These are phyloP conservation scores for Chalcis sispes DNA, from an alignment of 2,888 invertebrate species.

Conservation along the genomic window DNA sequence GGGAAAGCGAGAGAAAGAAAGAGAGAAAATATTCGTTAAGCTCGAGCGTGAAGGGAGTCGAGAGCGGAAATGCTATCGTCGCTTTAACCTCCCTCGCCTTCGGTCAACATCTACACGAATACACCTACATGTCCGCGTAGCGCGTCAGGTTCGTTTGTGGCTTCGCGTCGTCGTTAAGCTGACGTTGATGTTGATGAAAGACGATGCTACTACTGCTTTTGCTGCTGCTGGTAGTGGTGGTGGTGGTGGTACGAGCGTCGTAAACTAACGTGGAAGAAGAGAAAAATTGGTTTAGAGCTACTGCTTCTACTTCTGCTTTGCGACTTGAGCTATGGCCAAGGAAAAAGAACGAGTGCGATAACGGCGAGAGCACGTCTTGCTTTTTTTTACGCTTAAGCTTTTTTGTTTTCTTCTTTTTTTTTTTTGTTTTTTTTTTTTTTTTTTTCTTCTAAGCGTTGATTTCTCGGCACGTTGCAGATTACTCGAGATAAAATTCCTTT, in stretches of 20 bases:
- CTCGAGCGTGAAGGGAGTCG: no score
- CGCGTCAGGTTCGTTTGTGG: constrained; percentile 20
- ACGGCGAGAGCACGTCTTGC: background rate
- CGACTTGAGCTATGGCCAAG: background rate
- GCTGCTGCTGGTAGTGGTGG: no score
- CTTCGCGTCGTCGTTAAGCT: constrained; percentile 35
- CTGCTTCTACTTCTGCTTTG: no score
- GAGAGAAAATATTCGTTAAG: constrained; percentile 29
- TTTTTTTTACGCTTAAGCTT: no score
- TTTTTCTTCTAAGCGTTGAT: background rate
- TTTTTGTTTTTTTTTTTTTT: background rate
- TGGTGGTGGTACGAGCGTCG: no score
- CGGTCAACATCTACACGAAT: background rate
- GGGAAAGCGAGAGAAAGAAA: background rate
- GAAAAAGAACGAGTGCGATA: constrained; percentile 14
- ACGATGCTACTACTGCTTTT: constrained; percentile 13
- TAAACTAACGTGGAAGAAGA: background rate
- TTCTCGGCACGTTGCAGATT: constrained; percentile 3
- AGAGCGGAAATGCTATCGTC: constrained; percentile 14
- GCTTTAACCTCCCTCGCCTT: background rate
- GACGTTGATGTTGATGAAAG: constrained; percentile 46
- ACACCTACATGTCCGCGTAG: background rate
- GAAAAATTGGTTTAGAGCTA: no score
- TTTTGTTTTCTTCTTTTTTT: background rate
- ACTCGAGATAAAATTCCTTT: constrained; percentile 3